A percentile compares a stretch with the other conserved stretches of the same genome.
These are phyloP conservation scores for Calliopum simillimum DNA, from an alignment of 2,888 invertebrate species.

Conservation along the genomic window DNA sequence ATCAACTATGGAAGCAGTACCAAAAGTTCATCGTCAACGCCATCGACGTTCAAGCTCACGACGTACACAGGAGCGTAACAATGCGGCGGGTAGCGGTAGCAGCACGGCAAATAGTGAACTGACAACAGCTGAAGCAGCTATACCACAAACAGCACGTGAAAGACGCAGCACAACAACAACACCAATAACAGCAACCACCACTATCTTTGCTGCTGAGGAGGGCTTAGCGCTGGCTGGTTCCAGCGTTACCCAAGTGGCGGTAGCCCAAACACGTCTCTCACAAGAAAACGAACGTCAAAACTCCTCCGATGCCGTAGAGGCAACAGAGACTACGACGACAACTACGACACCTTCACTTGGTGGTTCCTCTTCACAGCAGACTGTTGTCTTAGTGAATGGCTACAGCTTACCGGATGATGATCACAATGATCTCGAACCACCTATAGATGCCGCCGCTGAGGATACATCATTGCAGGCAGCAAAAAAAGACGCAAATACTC, in stretches of 20 bases:
- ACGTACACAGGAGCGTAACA: constrained; percentile 57
- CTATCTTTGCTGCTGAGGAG: constrained; percentile 46
- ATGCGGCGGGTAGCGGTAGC: constrained; percentile 40
- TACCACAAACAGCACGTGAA: constrained; percentile 20
- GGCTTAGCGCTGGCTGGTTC: constrained; percentile 43
- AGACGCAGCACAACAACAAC: constrained; percentile 28
- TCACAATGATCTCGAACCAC: constrained; percentile 17
- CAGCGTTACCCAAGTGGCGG: constrained; percentile 4
- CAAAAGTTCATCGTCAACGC: constrained; percentile 67
- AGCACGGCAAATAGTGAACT: constrained; percentile 48
- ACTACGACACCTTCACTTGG: constrained; percentile 5
- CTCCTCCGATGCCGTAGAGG: constrained; percentile 50
- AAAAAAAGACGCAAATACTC: neutral
- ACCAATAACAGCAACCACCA: constrained; percentile 23
- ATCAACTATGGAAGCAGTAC: constrained; percentile 60
- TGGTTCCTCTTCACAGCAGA: constrained; percentile 52
- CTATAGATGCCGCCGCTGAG: neutral
- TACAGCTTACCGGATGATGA: constrained; percentile 51
- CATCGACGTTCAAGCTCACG: constrained; percentile 63
- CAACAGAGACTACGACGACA: constrained; percentile 47
- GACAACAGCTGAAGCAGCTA: constrained; percentile 25
- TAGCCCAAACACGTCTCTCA: constrained; percentile 46
- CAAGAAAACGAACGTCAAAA: constrained; percentile 50
- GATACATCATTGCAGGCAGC: neutral
- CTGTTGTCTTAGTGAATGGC: constrained; percentile 62